phyloP scores from a whole-genome alignment of 2,797 vertebrate genomes.

The Cossypha dichroa region DNA sequence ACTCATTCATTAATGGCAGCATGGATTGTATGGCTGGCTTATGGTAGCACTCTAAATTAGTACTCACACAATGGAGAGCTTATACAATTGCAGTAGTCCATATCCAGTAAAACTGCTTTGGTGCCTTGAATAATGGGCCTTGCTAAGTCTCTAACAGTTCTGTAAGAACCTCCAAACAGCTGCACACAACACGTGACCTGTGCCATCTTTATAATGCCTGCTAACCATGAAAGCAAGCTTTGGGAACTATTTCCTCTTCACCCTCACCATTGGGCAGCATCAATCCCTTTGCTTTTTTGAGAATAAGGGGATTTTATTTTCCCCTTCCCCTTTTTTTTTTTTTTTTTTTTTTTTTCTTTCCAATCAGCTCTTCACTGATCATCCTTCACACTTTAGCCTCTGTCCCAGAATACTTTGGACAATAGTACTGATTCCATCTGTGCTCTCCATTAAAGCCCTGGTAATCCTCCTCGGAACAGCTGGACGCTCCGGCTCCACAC shows the following conservation, averaged over 20 bases:
- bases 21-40: slow-evolving; percentile 55
- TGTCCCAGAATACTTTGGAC: slow-evolving; percentile 72
- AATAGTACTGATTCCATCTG: slow-evolving; percentile 78
- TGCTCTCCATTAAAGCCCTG: slow-evolving; percentile 76
- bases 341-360: not conserved
- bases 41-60: slow-evolving; percentile 65
- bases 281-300: slow-evolving; percentile 12
- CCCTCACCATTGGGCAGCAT: not conserved
- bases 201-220: slow-evolving; percentile 64
- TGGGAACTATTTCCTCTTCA: slow-evolving; percentile 56
- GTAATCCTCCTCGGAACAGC: slow-evolving; percentile 81
- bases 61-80: slow-evolving; percentile 67
- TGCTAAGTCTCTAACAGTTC: slow-evolving; percentile 68
- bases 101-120: slow-evolving; percentile 70
- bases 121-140: slow-evolving; percentile 61
- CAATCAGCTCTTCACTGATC: slow-evolving; percentile 60
- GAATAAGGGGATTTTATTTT: slow-evolving; percentile 61
- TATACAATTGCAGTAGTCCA: slow-evolving; percentile 72
- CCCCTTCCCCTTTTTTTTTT: not conserved
- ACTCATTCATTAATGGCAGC: slow-evolving; percentile 66
- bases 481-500: slow-evolving; percentile 63
- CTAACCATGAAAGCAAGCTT: slow-evolving; percentile 58
- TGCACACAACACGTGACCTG: slow-evolving; percentile 63
- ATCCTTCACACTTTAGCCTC: slow-evolving; percentile 75
- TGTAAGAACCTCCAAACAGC: slow-evolving; percentile 70